These are phyloP conservation scores for Alligator mississippiensis DNA, from an alignment of 2,113 vertebrate genomes.

Conservation along the genomic window DNA sequence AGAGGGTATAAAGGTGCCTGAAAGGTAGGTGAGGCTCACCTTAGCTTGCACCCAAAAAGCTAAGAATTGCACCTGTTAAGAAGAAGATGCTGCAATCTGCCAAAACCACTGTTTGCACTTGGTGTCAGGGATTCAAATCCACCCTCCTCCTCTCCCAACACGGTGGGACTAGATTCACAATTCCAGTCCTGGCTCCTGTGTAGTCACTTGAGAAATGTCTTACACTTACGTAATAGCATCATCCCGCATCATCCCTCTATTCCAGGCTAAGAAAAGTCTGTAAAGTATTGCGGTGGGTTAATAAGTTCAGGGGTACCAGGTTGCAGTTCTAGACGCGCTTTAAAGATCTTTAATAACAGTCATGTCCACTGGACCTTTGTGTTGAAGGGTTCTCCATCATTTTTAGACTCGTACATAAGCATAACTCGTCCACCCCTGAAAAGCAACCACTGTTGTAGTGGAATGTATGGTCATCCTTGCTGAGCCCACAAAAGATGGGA, in stretches of 20 bases:
- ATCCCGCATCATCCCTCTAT: background rate
- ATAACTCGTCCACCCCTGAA: background rate
- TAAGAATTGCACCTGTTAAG: background rate
- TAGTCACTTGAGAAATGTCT: background rate
- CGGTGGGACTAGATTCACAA: background rate
- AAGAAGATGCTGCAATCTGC: background rate
- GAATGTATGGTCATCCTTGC: background rate
- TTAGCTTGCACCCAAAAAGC: background rate
- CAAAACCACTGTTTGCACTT: background rate
- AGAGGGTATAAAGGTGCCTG: background rate
- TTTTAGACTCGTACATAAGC: background rate
- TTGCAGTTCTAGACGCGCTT: background rate
- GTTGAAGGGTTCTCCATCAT: background rate
- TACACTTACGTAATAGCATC: background rate
- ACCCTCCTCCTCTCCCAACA: too few species aligned
- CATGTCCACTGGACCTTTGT: background rate
- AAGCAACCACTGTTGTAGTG: background rate
- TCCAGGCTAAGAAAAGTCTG: background rate
- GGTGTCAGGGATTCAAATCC: background rate
- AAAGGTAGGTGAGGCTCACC: background rate
- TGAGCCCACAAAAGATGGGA: background rate
- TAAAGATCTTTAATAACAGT: background rate
- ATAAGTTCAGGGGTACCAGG: background rate
- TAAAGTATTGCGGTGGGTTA: background rate
- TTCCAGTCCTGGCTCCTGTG: background rate